Evolutionary conservation across 1,140 invertebrate genomes (phyloP), one percentile per base, ranked within the genome.

Genomic region (Marisa cornuarietis): DNA sequence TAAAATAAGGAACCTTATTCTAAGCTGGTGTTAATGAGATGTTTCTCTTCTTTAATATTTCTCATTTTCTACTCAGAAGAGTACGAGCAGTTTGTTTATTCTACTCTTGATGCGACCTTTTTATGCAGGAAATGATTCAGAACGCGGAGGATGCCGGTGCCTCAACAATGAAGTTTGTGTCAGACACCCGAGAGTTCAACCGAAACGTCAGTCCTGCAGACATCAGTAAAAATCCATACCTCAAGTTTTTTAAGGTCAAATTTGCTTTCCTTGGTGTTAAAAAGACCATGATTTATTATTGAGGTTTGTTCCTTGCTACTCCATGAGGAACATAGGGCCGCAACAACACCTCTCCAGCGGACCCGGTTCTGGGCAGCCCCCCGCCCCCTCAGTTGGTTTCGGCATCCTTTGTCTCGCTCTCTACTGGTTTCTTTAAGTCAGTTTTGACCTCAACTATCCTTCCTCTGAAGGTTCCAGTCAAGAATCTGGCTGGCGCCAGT

Each of bases 111-210:
- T 14, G 3, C 9, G 0, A 58, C 4, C 54, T 58, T 58, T 58
- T 54, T 58, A 6, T 18, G 26, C 62, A 88, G 82, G 87, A 88
- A 68, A 74, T 87, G 62, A 83, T 88, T 24, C 87, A 88, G 73
- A 88, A 88, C 82, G 87, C 85, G 16, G 85, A 86, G 26, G 85
- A 86, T 82, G 84, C 84, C 16, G 82, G 79, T n/a, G 84, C 84
- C 8, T 81, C 73, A 16, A 65, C 42, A 42, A 68, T 85, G n/a
- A 80, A 79, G 52, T 76, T 85, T 22, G 42, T 85, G 76, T 82
- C 78, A 71, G 84, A 85, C 52, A 74, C 42, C 24, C 72, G 79
- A 20, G 97, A 96, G 20, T 76, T 73, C 58, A 52, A 76, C 66
- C 71, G 24, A 26, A 52, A 81, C 3, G 16, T 71, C 14, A 68